A percentile compares a stretch with the other conserved stretches of the same genome.
Conservation (phyloP, 53 echinoderm and acorn worm genomes). For the Hippasteria phrygiana region DNA sequence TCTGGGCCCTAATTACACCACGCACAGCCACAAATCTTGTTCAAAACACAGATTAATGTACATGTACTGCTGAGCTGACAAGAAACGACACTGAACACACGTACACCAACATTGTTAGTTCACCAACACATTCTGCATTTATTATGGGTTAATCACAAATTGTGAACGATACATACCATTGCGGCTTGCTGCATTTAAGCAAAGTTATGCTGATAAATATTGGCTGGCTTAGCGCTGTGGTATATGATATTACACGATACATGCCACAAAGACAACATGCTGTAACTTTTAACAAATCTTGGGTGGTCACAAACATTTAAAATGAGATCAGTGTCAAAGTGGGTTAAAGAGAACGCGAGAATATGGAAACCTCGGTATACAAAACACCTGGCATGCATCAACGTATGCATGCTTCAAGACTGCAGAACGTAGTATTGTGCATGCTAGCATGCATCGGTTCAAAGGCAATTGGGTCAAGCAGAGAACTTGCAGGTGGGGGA, state of each 20-base stretch:
- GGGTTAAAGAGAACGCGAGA: background rate
- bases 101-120: slow-evolving; percentile 30
- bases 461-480: background rate
- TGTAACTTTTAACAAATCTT: background rate
- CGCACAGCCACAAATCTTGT: background rate
- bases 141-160: slow-evolving; percentile 24
- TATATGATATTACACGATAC: slow-evolving; percentile 40
- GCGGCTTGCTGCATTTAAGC: slow-evolving; percentile 10
- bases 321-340: slow-evolving; percentile 1
- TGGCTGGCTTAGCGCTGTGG: background rate
- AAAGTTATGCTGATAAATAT: slow-evolving; percentile 7
- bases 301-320: background rate
- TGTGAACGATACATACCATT: background rate
- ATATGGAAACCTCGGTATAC: background rate
- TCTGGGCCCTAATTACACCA: background rate
- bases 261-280: slow-evolving; percentile 63
- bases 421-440: background rate
- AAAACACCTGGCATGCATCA: background rate
- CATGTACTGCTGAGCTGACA: background rate
- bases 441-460: slow-evolving; percentile 19
- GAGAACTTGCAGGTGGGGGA: slow-evolving; percentile 26
- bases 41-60: background rate
- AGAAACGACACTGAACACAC: slow-evolving; percentile 13
- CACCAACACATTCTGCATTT: slow-evolving; percentile 10
- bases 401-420: slow-evolving; percentile 1